A percentile compares a stretch with the other conserved stretches of the same genome.
These are phyloP conservation scores for Acleris sparsana DNA, from an alignment of 2,888 invertebrate species.

Conservation along the genomic window DNA sequence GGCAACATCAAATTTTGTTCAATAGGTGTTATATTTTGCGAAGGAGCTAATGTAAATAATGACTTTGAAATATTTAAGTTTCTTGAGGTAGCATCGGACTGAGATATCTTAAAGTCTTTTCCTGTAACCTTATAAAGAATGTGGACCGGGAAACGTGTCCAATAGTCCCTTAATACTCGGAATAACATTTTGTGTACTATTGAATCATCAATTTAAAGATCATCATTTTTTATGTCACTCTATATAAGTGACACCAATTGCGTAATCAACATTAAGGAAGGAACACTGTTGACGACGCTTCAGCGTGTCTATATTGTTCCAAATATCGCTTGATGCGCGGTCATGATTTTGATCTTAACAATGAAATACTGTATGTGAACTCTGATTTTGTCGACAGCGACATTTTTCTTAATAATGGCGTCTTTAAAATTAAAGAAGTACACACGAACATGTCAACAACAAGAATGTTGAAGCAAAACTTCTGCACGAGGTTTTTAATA, in stretches of 20 bases:
- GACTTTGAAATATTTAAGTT: not conserved
- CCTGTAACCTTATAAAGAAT: constrained; percentile 7
- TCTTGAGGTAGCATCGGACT: not conserved
- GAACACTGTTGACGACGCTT: constrained; percentile 29
- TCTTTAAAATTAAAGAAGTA: too few species aligned
- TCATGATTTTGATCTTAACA: not conserved
- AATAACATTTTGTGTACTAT: constrained; percentile 32
- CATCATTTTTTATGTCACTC: constrained; percentile 37
- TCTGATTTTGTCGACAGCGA: too few species aligned
- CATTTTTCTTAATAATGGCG: too few species aligned
- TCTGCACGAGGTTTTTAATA: too few species aligned
- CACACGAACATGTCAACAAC: too few species aligned
- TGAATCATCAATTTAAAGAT: constrained; percentile 37
- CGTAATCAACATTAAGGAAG: constrained; percentile 32
- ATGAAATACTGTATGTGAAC: not conserved
- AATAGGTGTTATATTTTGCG: constrained; percentile 20
- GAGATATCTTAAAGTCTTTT: not conserved
- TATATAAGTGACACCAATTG: constrained; percentile 37
- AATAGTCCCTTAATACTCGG: constrained; percentile 25
- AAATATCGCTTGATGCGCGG: not conserved
- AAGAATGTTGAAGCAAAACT: too few species aligned
- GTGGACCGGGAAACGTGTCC: constrained; percentile 18
- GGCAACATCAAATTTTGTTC: constrained; percentile 26
- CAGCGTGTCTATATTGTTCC: not conserved
- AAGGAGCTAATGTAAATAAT: not conserved